Evolutionary conservation across 2,113 vertebrate genomes (phyloP), one percentile per base, ranked within the genome.

Genomic region (Podarcis muralis): DNA sequence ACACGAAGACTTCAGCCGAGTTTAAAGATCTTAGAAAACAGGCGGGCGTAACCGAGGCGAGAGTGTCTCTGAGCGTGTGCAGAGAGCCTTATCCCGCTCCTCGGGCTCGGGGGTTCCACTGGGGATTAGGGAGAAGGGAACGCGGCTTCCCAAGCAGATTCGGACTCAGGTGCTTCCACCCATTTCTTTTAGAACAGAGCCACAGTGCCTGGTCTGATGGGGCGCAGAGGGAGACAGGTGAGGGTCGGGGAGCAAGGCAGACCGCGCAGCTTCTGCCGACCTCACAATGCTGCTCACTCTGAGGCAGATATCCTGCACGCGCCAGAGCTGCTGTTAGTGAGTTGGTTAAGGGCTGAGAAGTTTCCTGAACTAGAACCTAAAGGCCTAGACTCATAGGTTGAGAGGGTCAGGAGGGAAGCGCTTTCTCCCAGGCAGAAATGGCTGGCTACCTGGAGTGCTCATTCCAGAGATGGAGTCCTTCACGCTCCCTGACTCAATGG

Each of bases 1-100:
- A 11, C 9, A 11, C 48, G 48, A 53, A 53, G 48, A 53, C 48
- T 53, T 53, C 48, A 53, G 30, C 0, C 40, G 6, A 15, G 2
- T 16, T 6, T 53, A 1, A 2, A 30, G 1, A 5, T 43, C 7
- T 37, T 20, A 37, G 27, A 12, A 76, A 25, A 43, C 13, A 25
- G 48, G 25, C 23, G 2, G 40, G 1, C 40, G 76, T 27, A 8
- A 13, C 22, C 2, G 18, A 57, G 32, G 23, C 32, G 22, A 65
- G 59, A 66, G 57, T 30, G 43, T 25, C 22, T 23, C 40, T 53
- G 82, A 20, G 40, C 68, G 15, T 6, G 68, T 83, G 40, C 30
- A 72, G 66, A 53, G 43, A 84, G 68, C 27, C 4, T 15, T 23
- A 20, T 4, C 18, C 15, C 5, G 6, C 13, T 30, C 79, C n/a